These are phyloP conservation scores for Pipistrellus pygmaeus DNA, from an alignment of 2,797 vertebrate species.

Conservation along the genomic window DNA sequence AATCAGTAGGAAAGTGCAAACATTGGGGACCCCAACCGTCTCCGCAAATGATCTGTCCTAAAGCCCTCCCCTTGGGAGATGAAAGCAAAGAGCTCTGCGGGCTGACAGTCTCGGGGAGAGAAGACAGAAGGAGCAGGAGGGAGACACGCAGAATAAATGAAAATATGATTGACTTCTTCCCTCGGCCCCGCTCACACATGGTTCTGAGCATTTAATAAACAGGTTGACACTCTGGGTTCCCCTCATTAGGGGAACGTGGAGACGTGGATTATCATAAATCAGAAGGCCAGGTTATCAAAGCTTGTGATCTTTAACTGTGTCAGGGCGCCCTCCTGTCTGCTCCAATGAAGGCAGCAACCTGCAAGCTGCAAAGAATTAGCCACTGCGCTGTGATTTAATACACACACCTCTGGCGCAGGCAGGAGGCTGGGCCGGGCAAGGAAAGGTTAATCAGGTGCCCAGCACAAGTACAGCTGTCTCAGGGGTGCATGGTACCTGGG, in stretches of 20 bases:
- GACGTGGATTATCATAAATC: conserved; percentile 95
- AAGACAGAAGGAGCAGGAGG: conserved; percentile 57
- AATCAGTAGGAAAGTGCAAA: conserved; percentile 89
- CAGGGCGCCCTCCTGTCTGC: conserved; percentile 99
- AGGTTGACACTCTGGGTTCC: conserved; percentile 97
- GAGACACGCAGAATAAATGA: conserved; percentile 85
- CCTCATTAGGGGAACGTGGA: conserved; percentile 98
- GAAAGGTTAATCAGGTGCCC: conserved; percentile 27
- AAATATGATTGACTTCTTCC: conserved; percentile 90
- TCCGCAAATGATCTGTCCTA: conserved; percentile 84
- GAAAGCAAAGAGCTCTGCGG: conserved; percentile 81
- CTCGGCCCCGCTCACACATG: conserved; percentile 91
- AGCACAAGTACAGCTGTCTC: not conserved
- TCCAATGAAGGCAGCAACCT: conserved; percentile 90
- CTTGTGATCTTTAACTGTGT: conserved; percentile 97
- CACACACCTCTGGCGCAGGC: not conserved
- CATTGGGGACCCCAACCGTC: conserved; percentile 83
- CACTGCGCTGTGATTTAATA: conserved; percentile 81
- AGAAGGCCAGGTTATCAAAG: conserved; percentile 97
- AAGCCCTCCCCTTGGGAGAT: conserved; percentile 80
- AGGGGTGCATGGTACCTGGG: not conserved
- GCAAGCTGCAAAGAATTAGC: conserved; percentile 96
- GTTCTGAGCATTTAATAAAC: conserved; percentile 99
- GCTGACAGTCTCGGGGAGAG: conserved; percentile 55
- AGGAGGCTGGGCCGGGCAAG: not conserved